Conservation (phyloP, 2,797 vertebrate species). For the Sarcophilus harrisii region DNA sequence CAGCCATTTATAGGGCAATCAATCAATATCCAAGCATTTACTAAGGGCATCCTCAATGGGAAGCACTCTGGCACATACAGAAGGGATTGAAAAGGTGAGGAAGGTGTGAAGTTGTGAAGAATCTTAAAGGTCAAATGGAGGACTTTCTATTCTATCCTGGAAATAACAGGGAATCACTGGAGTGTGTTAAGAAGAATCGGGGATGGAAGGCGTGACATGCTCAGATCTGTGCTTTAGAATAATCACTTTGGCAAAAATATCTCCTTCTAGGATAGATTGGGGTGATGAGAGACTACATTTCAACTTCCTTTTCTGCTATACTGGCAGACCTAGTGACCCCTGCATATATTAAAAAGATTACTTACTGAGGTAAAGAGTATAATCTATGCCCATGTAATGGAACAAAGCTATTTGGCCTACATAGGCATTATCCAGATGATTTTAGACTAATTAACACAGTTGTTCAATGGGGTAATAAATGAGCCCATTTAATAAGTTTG, state of each 20-base stretch:
- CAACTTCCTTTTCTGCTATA: not conserved
- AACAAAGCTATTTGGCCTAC: not conserved
- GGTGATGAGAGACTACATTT: not conserved
- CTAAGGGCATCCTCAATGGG: not conserved
- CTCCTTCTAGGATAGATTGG: not conserved
- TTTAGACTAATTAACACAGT: constrained; percentile 3
- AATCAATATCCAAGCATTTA: not conserved
- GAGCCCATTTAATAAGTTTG: not conserved
- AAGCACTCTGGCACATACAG: not conserved
- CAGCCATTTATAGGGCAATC: not conserved
- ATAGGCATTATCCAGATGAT: not conserved
- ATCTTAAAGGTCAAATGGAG: not conserved
- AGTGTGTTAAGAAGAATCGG: not conserved
- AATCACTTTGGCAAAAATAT: not conserved
- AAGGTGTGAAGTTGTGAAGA: not conserved
- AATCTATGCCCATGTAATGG: not conserved
- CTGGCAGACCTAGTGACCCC: not conserved
- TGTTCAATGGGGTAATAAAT: not conserved
- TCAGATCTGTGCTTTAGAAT: not conserved
- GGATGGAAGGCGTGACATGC: not conserved
- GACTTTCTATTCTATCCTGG: not conserved
- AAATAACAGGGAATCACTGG: not conserved
- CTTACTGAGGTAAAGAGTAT: not conserved
- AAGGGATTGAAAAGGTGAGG: not conserved
- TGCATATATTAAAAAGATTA: not conserved